A percentile compares a stretch with the other conserved stretches of the same genome.
Conservation (phyloP, 2,113 vertebrate species). For the Mesocricetus auratus region DNA sequence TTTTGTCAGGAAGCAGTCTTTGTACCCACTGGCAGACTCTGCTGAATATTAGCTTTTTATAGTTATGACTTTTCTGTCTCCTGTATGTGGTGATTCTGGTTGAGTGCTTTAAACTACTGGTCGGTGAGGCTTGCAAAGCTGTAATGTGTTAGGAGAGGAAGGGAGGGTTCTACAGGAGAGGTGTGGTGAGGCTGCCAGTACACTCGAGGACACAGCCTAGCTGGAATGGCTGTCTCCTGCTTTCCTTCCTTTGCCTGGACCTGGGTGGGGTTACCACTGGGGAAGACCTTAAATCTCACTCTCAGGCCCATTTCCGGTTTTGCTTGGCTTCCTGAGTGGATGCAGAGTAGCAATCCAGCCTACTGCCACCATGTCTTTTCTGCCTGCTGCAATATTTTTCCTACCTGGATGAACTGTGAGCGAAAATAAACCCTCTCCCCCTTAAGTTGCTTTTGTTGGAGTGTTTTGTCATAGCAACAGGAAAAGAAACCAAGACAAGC, state of each 20-base stretch:
- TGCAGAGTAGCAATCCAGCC: not conserved
- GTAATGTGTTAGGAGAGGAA: not conserved
- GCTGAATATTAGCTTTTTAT: not conserved
- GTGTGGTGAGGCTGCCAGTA: not conserved
- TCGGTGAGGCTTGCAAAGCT: not conserved
- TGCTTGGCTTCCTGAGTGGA: not conserved
- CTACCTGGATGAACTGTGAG: not conserved
- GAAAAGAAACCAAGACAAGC: not conserved
- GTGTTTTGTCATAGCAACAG: not conserved
- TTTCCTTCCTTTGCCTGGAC: not conserved
- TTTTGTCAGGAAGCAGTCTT: not conserved
- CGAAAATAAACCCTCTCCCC: not conserved
- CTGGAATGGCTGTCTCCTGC: too few species aligned
- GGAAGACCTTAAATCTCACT: not conserved
- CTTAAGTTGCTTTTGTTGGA: not conserved
- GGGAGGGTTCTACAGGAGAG: not conserved
- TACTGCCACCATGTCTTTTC: too few species aligned
- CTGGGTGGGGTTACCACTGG: not conserved
- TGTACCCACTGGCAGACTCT: not conserved
- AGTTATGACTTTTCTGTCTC: not conserved
- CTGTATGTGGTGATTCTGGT: not conserved
- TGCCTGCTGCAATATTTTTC: not conserved
- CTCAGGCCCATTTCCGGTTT: not conserved
- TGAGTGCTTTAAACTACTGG: not conserved
- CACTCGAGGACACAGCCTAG: not conserved